Conservation (phyloP, 2,113 vertebrate species). For the Sturnus vulgaris region DNA sequence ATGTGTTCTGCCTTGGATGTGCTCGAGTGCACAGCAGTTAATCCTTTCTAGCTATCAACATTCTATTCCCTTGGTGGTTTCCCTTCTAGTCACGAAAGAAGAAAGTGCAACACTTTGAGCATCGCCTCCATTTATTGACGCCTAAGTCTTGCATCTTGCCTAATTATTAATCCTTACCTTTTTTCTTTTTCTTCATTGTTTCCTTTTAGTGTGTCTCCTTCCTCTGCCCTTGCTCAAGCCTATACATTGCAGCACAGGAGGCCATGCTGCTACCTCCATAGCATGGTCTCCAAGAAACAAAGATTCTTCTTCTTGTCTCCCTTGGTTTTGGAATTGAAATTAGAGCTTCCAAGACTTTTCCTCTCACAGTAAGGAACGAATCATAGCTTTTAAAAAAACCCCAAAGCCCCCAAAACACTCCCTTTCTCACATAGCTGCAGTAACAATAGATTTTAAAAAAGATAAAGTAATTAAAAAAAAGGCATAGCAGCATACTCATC, state of each 20-base stretch:
- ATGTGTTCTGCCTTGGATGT: not conserved
- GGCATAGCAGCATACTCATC: not conserved
- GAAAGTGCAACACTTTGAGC: not conserved
- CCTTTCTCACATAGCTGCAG: not conserved
- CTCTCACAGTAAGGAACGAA: not conserved
- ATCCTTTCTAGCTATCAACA: not conserved
- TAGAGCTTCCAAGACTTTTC: not conserved
- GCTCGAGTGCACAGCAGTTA: fast-evolving
- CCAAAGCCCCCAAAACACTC: fast-evolving
- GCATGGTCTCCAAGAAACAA: not conserved
- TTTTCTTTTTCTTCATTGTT: not conserved
- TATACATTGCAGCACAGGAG: not conserved
- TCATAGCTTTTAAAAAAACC: not conserved
- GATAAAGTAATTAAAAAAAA: not conserved
- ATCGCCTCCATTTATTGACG: not conserved
- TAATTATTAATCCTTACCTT: not conserved
- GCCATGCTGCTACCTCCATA: not conserved
- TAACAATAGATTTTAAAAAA: not conserved
- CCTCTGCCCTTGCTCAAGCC: not conserved
- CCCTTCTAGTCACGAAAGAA: not conserved
- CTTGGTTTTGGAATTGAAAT: not conserved
- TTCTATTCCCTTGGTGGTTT: not conserved
- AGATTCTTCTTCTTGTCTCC: not conserved
- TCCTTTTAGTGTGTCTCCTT: not conserved
- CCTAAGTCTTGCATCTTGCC: not conserved